phyloP scores from a whole-genome alignment of 2,797 vertebrate genomes.

The Enoplosus armatus region DNA sequence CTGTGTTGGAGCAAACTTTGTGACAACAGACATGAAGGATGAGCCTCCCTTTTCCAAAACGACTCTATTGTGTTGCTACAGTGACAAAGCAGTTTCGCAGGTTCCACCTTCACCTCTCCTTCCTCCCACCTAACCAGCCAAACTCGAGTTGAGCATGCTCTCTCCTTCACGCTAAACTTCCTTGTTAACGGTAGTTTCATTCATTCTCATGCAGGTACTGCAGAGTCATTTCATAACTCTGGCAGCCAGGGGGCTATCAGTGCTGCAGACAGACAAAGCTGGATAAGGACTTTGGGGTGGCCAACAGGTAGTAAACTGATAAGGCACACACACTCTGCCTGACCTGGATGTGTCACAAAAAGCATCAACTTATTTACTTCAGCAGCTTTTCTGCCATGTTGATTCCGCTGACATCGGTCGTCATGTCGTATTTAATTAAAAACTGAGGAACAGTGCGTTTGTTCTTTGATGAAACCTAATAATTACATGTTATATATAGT shows the following conservation, averaged over 20 bases:
- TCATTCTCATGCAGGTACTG: conserved; percentile 56
- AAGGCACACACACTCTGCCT: conserved; percentile 31
- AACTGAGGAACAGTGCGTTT: background rate
- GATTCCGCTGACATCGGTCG: conserved; percentile 8
- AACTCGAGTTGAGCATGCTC: conserved; percentile 37
- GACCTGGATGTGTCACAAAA: conserved; percentile 67
- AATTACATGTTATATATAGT: too few relatives aligned
- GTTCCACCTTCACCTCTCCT: conserved; percentile 74
- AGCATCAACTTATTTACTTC: conserved; percentile 29
- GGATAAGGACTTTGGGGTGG: conserved; percentile 36
- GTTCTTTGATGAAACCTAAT: too few relatives aligned
- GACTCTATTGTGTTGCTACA: conserved; percentile 73
- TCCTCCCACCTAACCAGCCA: conserved; percentile 41
- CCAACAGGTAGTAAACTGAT: conserved; percentile 57
- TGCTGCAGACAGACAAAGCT: conserved; percentile 32
- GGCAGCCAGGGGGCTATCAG: conserved; percentile 37
- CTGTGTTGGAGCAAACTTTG: conserved; percentile 39
- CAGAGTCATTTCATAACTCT: conserved; percentile 44
- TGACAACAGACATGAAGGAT: conserved; percentile 53
- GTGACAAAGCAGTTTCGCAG: conserved; percentile 85
- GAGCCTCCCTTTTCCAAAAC: conserved; percentile 44
- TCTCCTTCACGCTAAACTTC: conserved; percentile 64
- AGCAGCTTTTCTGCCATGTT: conserved; percentile 31
- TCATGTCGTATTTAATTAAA: conserved; percentile 23
- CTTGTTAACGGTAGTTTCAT: conserved; percentile 67